A percentile compares a stretch with the other conserved stretches of the same genome.
These are phyloP conservation scores for Mormyrops boulengeri DNA, from an alignment of 2,797 vertebrate genomes.

Conservation along the genomic window DNA sequence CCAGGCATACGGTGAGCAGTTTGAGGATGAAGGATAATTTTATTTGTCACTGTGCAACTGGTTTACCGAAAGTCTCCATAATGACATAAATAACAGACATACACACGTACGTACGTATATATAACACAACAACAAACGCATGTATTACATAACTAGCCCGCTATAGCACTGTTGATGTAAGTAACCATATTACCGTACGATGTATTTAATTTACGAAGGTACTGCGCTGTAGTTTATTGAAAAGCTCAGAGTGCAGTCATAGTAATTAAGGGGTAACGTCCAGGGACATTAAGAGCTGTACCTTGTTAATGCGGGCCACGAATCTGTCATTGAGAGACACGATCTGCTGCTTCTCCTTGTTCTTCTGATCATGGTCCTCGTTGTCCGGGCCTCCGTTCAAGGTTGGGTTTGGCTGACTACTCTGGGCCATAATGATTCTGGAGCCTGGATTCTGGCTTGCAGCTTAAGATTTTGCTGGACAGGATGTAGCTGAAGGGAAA, in stretches of 20 bases:
- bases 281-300: neutral
- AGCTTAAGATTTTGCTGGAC: neutral
- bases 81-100: neutral
- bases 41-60: neutral
- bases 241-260: neutral
- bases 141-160: neutral
- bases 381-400: neutral
- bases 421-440: neutral
- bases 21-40: neutral
- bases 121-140: neutral
- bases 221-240: neutral
- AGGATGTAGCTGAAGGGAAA: neutral
- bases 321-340: conserved; percentile 22
- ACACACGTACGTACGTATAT: no score
- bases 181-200: neutral
- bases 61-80: neutral
- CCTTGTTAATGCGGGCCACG: conserved; percentile 23
- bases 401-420: conserved; percentile 44
- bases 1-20: neutral
- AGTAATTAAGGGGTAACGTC: neutral
- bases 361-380: neutral
- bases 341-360: conserved; percentile 9
- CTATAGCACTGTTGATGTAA: neutral
- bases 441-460: neutral
- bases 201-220: neutral